phyloP scores from a whole-genome alignment of 2,113 vertebrate species.

The Platysternon megacephalum region DNA sequence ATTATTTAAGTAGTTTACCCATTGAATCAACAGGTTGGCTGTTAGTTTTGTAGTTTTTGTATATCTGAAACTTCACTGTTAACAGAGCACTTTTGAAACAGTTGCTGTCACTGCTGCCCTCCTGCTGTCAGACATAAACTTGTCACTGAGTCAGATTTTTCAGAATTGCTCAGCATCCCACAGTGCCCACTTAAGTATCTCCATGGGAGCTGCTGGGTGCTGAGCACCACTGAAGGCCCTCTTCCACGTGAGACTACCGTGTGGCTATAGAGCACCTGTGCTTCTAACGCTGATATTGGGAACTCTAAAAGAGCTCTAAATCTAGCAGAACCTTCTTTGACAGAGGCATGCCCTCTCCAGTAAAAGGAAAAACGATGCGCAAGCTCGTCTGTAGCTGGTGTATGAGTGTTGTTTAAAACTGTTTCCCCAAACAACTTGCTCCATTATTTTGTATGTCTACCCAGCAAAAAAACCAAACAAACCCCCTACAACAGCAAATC shows the following conservation, averaged over 20 bases:
- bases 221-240: not conserved
- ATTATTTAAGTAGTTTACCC: conserved; percentile 14
- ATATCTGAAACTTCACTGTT: conserved; percentile 30
- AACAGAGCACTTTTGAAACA: not conserved
- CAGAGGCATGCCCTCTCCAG: not conserved
- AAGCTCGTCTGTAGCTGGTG: not conserved
- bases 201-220: conserved; percentile 24
- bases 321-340: not conserved
- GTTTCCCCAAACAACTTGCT: not conserved
- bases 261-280: not conserved
- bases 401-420: not conserved
- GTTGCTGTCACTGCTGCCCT: not conserved
- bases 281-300: not conserved
- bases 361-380: not conserved
- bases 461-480: not conserved
- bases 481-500: not conserved
- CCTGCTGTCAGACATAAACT: not conserved
- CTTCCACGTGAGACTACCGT: not conserved
- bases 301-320: not conserved
- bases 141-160: not conserved
- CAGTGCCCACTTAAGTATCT: conserved; percentile 23
- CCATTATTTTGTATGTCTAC: not conserved
- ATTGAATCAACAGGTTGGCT: not conserved
- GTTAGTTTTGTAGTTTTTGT: not conserved
- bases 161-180: not conserved